phyloP scores from a whole-genome alignment of 1,140 invertebrate species.

The Augochlora pura region DNA sequence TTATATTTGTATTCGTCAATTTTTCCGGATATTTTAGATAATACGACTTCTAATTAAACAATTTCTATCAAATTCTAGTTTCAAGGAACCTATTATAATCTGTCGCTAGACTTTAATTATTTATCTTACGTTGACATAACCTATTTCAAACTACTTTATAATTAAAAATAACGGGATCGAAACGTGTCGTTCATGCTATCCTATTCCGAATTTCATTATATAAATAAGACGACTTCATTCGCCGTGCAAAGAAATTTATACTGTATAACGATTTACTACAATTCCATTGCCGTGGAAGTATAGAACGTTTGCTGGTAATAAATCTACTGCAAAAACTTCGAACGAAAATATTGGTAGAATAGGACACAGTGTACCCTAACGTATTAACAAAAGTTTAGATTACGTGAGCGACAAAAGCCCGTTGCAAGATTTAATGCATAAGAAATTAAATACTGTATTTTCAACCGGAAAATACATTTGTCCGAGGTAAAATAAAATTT shows the following conservation, averaged over 20 bases:
- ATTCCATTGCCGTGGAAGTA: no score
- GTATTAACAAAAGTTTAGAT: background rate
- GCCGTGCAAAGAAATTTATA: no score
- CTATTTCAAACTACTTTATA: conserved; percentile 1
- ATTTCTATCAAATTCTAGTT: background rate
- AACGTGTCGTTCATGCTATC: background rate
- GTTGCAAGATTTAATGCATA: background rate
- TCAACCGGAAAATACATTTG: background rate
- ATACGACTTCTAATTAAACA: background rate
- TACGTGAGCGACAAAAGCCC: background rate
- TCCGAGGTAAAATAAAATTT: background rate
- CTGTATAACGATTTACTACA: no score
- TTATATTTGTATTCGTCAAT: background rate
- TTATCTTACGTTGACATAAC: background rate
- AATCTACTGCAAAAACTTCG: no score
- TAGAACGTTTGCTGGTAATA: no score
- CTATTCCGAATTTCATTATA: background rate
- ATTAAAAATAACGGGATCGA: background rate
- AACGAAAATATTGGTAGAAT: no score
- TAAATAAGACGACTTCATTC: background rate
- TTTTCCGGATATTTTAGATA: background rate
- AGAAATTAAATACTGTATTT: background rate
- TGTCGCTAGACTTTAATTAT: background rate
- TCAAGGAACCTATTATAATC: background rate
- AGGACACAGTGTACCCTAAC: no score